Percentiles rank a stretch among this genome's conserved stretches.
Evolutionary conservation across 2,888 invertebrate species (phyloP).

Genomic region (Melieria crassipennis): DNA sequence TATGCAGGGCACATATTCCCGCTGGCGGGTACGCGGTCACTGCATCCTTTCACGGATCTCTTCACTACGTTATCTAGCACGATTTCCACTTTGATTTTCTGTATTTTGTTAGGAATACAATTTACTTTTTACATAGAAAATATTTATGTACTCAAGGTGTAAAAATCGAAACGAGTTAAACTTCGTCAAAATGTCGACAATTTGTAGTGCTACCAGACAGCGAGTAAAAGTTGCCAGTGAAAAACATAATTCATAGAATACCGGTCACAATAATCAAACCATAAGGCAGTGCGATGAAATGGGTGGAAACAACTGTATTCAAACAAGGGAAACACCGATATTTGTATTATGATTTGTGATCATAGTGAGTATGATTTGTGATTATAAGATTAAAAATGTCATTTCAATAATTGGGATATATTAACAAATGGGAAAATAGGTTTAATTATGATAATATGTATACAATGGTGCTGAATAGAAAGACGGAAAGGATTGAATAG

Average conservation of each 20-base stretch:
- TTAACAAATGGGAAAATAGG: too few relatives aligned
- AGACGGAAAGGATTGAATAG: too few relatives aligned
- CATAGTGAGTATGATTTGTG: too few relatives aligned
- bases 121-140: constrained; percentile 46
- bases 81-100: constrained; percentile 29
- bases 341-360: too few relatives aligned
- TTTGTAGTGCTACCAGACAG: constrained; percentile 38
- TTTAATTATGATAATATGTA: too few relatives aligned
- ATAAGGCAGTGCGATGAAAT: too few relatives aligned
- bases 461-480: too few relatives aligned
- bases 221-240: background rate
- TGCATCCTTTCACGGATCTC: constrained; percentile 34
- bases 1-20: constrained; percentile 33
- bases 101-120: constrained; percentile 32
- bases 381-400: too few relatives aligned
- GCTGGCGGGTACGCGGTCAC: constrained; percentile 36
- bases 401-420: too few relatives aligned
- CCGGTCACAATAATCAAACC: background rate
- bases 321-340: too few relatives aligned
- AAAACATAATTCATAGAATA: background rate
- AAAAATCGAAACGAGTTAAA: constrained; percentile 41
- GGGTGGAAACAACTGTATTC: too few relatives aligned
- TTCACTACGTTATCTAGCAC: constrained; percentile 33
- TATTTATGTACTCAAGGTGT: constrained; percentile 45
- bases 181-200: constrained; percentile 47